Conservation (phyloP, 2,888 invertebrate genomes). For the Ormyrus labotus region DNA sequence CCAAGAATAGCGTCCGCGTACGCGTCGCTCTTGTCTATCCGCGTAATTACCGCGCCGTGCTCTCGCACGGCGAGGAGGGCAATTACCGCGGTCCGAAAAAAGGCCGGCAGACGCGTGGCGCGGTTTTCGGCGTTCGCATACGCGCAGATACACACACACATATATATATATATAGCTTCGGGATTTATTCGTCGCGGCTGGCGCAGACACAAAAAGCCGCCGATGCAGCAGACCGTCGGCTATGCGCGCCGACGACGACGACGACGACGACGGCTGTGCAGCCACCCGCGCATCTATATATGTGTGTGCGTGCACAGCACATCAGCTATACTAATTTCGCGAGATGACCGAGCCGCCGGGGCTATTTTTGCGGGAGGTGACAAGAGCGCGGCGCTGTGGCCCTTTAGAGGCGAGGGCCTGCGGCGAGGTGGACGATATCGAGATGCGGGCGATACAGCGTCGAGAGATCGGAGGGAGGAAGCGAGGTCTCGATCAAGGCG, state of each 20-base stretch:
- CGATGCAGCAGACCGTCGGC: conserved; percentile 26
- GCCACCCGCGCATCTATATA: background rate
- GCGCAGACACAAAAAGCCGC: background rate
- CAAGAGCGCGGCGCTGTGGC: too few species aligned
- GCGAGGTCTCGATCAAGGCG: too few species aligned
- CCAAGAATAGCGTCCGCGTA: background rate
- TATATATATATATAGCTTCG: background rate
- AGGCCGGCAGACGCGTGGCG: background rate
- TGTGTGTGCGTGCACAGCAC: too few species aligned
- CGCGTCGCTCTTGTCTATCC: too few species aligned
- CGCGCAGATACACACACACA: too few species aligned
- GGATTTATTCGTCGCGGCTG: conserved; percentile 14
- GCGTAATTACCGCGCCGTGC: too few species aligned
- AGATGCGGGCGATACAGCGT: too few species aligned
- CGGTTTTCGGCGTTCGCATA: background rate
- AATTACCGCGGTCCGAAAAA: background rate
- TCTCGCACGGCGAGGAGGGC: too few species aligned
- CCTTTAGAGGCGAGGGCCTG: too few species aligned
- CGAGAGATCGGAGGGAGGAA: too few species aligned
- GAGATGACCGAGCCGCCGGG: background rate
- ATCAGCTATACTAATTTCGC: conserved; percentile 23
- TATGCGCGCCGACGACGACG: conserved; percentile 3
- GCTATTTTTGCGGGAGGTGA: conserved; percentile 25
- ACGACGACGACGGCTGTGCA: background rate
- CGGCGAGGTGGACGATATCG: too few species aligned